phyloP scores from a whole-genome alignment of 2,888 invertebrate genomes.

The Hetaerina titia region DNA sequence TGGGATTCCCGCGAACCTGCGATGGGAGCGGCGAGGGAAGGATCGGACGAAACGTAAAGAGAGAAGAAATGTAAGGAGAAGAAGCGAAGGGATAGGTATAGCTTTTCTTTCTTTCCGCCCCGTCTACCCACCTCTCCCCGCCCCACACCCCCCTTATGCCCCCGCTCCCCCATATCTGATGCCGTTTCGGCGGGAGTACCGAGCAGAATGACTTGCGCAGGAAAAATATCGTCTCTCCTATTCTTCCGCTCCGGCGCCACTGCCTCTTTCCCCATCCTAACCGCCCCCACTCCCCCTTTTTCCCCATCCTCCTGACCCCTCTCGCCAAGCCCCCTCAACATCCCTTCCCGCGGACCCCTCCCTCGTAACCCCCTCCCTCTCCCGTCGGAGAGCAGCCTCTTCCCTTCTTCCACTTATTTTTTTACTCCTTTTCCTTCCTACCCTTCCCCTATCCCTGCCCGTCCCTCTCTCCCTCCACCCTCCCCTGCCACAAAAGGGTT shows the following conservation, averaged over 20 bases:
- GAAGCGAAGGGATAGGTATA: too few species aligned
- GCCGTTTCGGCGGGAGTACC: constrained; percentile 53
- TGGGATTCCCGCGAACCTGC: too few species aligned
- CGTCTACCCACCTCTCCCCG: not conserved
- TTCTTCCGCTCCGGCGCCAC: constrained; percentile 50
- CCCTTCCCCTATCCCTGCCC: not conserved
- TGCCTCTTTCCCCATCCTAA: not conserved
- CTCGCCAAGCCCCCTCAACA: not conserved
- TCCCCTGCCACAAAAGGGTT: constrained; percentile 41
- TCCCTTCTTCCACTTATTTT: not conserved
- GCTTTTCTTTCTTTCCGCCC: not conserved
- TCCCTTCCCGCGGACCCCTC: not conserved
- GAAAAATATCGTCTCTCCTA: constrained; percentile 51
- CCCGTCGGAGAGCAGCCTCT: not conserved
- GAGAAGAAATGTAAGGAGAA: not conserved
- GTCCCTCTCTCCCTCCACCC: not conserved
- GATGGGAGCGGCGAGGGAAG: not conserved
- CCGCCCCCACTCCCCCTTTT: not conserved
- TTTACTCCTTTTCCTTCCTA: not conserved
- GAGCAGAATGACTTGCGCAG: constrained; percentile 58
- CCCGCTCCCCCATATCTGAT: constrained; percentile 42
- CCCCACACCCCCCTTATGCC: not conserved
- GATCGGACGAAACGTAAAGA: not conserved
- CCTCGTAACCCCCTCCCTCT: not conserved
- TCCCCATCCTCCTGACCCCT: not conserved